Conservation (phyloP, 2,888 invertebrate species). For the Chloroclystis v-ata region DNA sequence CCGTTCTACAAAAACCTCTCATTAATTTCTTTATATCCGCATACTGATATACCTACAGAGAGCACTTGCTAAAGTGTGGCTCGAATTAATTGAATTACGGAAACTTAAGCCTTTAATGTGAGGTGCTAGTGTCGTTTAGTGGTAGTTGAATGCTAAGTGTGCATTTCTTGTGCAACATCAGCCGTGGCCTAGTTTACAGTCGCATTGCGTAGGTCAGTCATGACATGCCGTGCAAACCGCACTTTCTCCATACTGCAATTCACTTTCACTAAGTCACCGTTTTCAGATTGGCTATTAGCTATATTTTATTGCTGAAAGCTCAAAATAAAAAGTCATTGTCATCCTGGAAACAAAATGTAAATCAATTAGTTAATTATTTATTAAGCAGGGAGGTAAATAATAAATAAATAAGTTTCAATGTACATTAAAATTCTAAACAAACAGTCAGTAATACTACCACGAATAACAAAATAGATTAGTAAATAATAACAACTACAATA, state of each 20-base stretch:
- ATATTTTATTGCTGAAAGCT: conserved; percentile 13
- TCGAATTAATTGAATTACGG: conserved; percentile 36
- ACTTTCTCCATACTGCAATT: conserved; percentile 63
- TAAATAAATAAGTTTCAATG: too few relatives aligned
- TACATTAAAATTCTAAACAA: too few relatives aligned
- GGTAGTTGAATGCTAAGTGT: conserved; percentile 39
- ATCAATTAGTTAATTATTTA: too few relatives aligned
- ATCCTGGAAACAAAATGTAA: too few relatives aligned
- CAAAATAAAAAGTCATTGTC: neutral
- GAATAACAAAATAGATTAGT: too few relatives aligned
- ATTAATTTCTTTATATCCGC: conserved; percentile 37
- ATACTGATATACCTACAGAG: conserved; percentile 28
- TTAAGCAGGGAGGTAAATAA: too few relatives aligned
- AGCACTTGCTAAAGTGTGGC: conserved; percentile 28
- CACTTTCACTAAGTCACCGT: conserved; percentile 55
- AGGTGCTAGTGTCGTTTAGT: conserved; percentile 29
- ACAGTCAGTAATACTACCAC: too few relatives aligned
- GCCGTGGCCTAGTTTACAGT: conserved; percentile 56
- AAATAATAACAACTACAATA: too few relatives aligned
- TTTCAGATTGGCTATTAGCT: conserved; percentile 31
- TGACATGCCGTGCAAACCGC: conserved; percentile 41
- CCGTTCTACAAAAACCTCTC: conserved; percentile 32
- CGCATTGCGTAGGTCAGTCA: conserved; percentile 71
- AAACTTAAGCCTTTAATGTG: conserved; percentile 29
- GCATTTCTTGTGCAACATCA: conserved; percentile 50